Base-by-base conservation (phyloP, 1,140 invertebrate genomes). In the Temnothorax nylanderi region DNA sequence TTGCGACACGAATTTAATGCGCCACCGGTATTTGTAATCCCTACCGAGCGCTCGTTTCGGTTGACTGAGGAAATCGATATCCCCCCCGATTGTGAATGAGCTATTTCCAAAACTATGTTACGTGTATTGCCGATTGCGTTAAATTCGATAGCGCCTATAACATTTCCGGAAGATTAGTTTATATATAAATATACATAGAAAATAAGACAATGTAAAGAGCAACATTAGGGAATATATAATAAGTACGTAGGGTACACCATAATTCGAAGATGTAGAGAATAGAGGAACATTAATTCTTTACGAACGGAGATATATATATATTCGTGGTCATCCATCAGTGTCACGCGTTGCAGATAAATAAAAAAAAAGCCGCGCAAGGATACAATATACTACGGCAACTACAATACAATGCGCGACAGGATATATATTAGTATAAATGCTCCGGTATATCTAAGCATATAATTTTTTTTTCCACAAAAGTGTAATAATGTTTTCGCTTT, bases 1-100 rank as follows among this genome's bases (percentile, higher is more conserved):
- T 74, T 84, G 80, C 69, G 34, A 75, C 41, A 26, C 44, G 41
- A 84, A 75, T 84, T 84, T 84, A 84, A 84, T 74, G 80, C 21
- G 54, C 54, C 54, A 74, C 26, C 54, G 26, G 54, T 54, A 74
- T 74, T 60, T 54, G 51, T 62, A 84, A 75, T 84, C 69, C 80
- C 49, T 60, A 60, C n/a, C 54, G 54, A 44, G 26, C 51, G 41
- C n/a, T 75, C 80, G 69, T 84, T 84, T 74, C 69, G 54, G 69
- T 62, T 60, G 69, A 84, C 80, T 60, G 69, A 74, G 32, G n/a
- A 49, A 75, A 84, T 84, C 80, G 80, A 84, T 84, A 81, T 11
- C 26, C 8, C 16, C 7, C 13, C 49, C 51, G 13, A 60, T 49
- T 60, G 80, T 75, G 69, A 84, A 84, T 74, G 80, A 84, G 44